Base-by-base conservation (phyloP, 2,888 invertebrate species). In the Meliscaeva auricollis region DNA sequence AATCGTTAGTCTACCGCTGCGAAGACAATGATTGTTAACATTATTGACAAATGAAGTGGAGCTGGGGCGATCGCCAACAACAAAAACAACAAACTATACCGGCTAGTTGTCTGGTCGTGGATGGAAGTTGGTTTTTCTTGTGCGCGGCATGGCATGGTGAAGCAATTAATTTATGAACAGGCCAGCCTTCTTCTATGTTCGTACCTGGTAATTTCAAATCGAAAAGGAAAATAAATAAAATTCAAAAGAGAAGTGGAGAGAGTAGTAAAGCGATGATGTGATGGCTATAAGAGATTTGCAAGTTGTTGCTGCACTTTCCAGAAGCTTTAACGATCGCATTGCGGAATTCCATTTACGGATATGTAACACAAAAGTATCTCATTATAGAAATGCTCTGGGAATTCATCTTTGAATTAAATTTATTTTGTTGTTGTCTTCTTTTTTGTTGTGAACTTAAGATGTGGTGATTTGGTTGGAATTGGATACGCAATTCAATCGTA, bases 1-100 rank as follows among this genome's bases (percentile, higher is more conserved):
- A 76, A 76, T 77, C 64, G 73, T 73, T 83, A 73, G 72, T 62
- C 58, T 44, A 80, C 80, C 32, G 76, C 75, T 76, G 72, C 41
- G 62, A 76, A 41, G 68, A 77, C 68, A 85, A 72, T 69, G 75
- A 81, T 76, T 85, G 81, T 68, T 68, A 80, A 73, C 64, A 80
- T 69, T 77, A 81, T 85, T 85, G 81, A 85, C 85, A 85, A 85
- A 77, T 85, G 81, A 81, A 76, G 73, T 85, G 81, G 44, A 81
- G 72, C 58, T 35, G 62, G 30, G 22, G 22, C 56, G 32, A 26
- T 20, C 7, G 17, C 11, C 58, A 66, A 41, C 46, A 60, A 41
- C 41, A n/a, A 41, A 22, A 15, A 22, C n/a, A 62, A 62, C 4
- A 62, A 46, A 70, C 52, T 26, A 32, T 30, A 22, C 20, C 54